A percentile compares a stretch with the other conserved stretches of the same genome.
These are phyloP conservation scores for Leucoraja erinaceus DNA, from an alignment of 2,113 vertebrate genomes.

Conservation along the genomic window DNA sequence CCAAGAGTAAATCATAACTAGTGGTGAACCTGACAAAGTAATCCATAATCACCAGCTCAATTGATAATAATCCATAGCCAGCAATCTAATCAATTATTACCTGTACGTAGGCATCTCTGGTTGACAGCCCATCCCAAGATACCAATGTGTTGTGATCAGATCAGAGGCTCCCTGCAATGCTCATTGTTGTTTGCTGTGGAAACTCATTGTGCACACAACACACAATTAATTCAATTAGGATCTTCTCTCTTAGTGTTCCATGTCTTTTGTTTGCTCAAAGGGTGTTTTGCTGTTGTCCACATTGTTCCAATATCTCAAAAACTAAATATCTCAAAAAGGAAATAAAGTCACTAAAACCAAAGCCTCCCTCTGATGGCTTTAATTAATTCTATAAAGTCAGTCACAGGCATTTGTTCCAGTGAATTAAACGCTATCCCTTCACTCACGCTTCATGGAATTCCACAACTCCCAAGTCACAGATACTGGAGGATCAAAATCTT, in stretches of 20 bases:
- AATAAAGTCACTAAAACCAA: slow-evolving; percentile 1
- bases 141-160: not conserved
- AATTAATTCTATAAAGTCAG: not conserved
- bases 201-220: not conserved
- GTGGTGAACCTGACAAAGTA: no score
- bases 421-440: not conserved
- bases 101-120: not conserved
- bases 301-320: not conserved
- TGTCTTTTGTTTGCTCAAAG: not conserved
- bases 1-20: not conserved
- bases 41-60: no score
- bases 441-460: not conserved
- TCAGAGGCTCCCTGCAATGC: not conserved
- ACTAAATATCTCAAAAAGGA: not conserved
- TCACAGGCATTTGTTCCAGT: not conserved
- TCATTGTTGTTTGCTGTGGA: not conserved
- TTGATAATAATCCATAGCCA: no score
- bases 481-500: no score
- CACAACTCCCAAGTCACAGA: not conserved
- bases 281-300: not conserved
- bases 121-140: not conserved
- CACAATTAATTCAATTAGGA: not conserved
- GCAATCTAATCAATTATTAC: no score
- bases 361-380: not conserved
- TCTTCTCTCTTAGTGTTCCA: not conserved